Evolutionary conservation across 2,888 invertebrate genomes (phyloP).

Genomic region (Unio delphinus): DNA sequence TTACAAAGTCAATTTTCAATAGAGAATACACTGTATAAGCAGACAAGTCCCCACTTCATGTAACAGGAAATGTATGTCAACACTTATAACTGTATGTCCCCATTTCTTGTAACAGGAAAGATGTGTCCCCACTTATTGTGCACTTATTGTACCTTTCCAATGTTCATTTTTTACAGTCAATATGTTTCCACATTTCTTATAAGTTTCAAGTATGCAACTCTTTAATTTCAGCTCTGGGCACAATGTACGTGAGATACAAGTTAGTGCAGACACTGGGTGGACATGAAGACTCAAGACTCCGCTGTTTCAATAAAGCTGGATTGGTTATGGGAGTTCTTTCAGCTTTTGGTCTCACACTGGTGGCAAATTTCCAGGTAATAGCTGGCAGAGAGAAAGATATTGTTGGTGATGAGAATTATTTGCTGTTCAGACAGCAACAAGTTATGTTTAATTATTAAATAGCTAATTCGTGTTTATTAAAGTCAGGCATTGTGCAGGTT

Average conservation of each 20-base stretch:
- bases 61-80: too few relatives aligned
- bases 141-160: too few relatives aligned
- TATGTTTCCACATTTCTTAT: too few relatives aligned
- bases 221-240: constrained; percentile 77
- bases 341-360: constrained; percentile 80
- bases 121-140: neutral
- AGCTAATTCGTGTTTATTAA: neutral
- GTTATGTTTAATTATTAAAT: neutral
- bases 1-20: neutral
- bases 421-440: neutral
- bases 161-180: too few relatives aligned
- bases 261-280: constrained; percentile 74
- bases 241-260: constrained; percentile 81
- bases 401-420: neutral
- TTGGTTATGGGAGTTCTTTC: constrained; percentile 77
- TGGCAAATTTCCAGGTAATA: constrained; percentile 80
- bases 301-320: constrained; percentile 75
- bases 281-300: constrained; percentile 33
- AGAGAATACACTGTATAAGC: neutral
- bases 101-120: too few relatives aligned
- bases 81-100: too few relatives aligned
- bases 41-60: neutral
- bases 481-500: too few relatives aligned
- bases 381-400: neutral
- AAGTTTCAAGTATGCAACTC: neutral